Percentiles rank a stretch among this genome's conserved stretches.
phyloP scores from a whole-genome alignment of 2,888 invertebrate species.

The Mamestra brassicae region DNA sequence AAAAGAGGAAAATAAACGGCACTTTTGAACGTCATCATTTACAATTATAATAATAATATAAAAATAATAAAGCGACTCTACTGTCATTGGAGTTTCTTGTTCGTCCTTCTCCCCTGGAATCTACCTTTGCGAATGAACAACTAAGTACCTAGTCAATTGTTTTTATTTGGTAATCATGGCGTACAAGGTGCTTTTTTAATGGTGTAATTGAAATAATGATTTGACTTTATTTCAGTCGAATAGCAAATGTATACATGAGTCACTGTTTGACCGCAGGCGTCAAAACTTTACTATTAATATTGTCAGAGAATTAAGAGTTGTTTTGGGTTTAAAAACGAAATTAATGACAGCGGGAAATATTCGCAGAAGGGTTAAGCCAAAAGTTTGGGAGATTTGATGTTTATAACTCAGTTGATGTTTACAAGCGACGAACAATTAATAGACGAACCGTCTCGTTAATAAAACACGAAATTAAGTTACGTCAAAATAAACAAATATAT shows the following conservation, averaged over 20 bases:
- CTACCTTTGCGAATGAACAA: no score
- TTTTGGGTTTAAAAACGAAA: conserved; percentile 52
- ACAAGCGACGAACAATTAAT: conserved; percentile 23
- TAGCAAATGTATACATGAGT: conserved; percentile 15
- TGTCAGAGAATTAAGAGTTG: conserved; percentile 47
- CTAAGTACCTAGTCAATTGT: no score
- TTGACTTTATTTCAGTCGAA: conserved; percentile 12
- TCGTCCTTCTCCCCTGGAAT: no score
- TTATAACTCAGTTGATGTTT: conserved; percentile 40
- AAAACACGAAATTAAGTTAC: conserved; percentile 1
- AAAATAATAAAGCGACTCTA: no score
- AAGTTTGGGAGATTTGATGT: conserved; percentile 25
- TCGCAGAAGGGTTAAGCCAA: conserved; percentile 29
- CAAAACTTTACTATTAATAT: conserved; percentile 39
- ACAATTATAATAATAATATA: no score
- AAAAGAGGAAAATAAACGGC: no score
- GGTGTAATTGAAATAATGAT: no score
- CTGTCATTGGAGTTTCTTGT: no score
- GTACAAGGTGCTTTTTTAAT: no score
- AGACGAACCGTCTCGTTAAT: conserved; percentile 7
- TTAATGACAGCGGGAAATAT: conserved; percentile 48
- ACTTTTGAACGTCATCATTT: no score
- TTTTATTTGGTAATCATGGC: no score
- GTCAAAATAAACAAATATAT: neutral
- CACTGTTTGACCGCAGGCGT: conserved; percentile 38